Base-by-base conservation (phyloP, 2,113 vertebrate genomes). In the Ranitomeya variabilis region DNA sequence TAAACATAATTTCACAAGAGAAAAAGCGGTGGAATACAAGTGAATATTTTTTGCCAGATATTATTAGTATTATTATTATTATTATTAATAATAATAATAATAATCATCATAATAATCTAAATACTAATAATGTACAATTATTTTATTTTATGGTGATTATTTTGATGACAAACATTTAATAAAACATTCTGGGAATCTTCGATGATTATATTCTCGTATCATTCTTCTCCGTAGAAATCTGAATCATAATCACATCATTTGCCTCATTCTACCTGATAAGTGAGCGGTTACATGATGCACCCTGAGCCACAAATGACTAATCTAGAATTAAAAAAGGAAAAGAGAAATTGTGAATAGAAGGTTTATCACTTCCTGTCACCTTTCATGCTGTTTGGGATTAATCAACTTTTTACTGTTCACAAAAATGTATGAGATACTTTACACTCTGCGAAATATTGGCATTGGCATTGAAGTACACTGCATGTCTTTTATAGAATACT, bases 291-390 rank as follows among this genome's bases (percentile, higher is more conserved):
- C 54, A 26, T 26, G n/a, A 14, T 31, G 55, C 14, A 80, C 55
- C n/a, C n/a, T 4, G 55, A 59, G 78, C 23, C 78, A 80, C 60
- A 60, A 80, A 59, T 80, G 78, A 59, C 78, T 80, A 80, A 80
- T 59, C n/a, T 57, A 16, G 15, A 13, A 55, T 23, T 21, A 79
- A 79, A 79, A 52, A 57, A 13, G 21, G 55, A 57, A 79, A 57
- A 12, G 51, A 55, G 55, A 55, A 21, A 15, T 55, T 79, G 52
- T 57, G 13, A 57, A 55, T 79, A 79, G 76, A 54, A n/a, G 11
- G 52, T 79, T 11, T 52, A 52, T 76, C 37, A 51, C 31, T 76
- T 76, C 45, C 26, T 45, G 45, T 73, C 31, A 76, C 45, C 26
- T 45, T 74, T 73, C 31, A 76, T 6, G 21, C 13, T 7, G 31